phyloP scores from a whole-genome alignment of 64 coral and sea anemone genomes.

The Acropora tenuis region DNA sequence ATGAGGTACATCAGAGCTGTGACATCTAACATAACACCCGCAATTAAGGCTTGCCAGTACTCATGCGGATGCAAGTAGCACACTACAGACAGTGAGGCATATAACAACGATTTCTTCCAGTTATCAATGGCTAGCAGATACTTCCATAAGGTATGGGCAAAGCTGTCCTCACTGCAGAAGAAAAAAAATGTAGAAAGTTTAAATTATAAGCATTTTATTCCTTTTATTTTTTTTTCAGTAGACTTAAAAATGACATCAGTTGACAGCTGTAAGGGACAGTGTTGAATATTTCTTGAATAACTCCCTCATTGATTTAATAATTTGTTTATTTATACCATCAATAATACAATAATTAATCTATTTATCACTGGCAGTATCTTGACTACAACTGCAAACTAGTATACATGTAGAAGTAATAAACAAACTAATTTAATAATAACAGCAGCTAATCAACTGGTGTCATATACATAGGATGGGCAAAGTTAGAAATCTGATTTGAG shows the following conservation, averaged over 20 bases:
- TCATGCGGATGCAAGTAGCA: conserved; percentile 86
- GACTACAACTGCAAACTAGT: too few species aligned
- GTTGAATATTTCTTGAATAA: not conserved
- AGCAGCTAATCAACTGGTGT: too few species aligned
- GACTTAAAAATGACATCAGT: too few species aligned
- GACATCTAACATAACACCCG: conserved; percentile 76
- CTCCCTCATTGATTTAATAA: not conserved
- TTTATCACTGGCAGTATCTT: not conserved
- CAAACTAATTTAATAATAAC: too few species aligned
- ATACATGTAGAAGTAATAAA: too few species aligned
- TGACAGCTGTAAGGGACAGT: not conserved
- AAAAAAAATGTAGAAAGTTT: not conserved
- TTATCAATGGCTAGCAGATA: conserved; percentile 84
- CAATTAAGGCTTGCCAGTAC: conserved; percentile 68
- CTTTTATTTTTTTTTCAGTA: too few species aligned
- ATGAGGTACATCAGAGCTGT: conserved; percentile 83
- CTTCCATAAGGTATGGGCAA: conserved; percentile 69
- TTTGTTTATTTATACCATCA: too few species aligned
- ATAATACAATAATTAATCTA: not conserved
- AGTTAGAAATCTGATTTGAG: too few species aligned
- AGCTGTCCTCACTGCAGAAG: conserved; percentile 72
- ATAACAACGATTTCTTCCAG: conserved; percentile 92
- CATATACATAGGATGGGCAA: too few species aligned
- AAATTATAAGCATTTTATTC: too few species aligned
- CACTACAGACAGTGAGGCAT: conserved; percentile 76